phyloP scores from a whole-genome alignment of 2,113 vertebrate genomes.

The Sapajus apella region DNA sequence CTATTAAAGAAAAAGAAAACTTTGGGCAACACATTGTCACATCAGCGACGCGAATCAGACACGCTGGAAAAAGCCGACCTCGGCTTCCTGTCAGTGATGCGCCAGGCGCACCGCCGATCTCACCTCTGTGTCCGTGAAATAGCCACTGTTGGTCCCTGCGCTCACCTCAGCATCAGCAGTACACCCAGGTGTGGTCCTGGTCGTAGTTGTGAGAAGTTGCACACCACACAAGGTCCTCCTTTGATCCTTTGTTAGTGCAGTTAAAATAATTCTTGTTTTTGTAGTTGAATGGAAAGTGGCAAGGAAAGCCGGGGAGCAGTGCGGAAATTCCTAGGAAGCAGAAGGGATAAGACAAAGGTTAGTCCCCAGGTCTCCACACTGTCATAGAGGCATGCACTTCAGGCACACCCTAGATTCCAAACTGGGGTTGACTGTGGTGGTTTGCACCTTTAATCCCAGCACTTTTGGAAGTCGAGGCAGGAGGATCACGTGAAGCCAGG shows the following conservation, averaged over 20 bases:
- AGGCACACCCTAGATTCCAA: not conserved
- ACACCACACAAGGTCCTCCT: slow-evolving; percentile 7
- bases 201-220: slow-evolving; percentile 56
- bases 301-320: not conserved
- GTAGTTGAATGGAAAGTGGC: slow-evolving; percentile 57
- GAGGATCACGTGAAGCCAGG: too few relatives aligned
- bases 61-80: too few relatives aligned
- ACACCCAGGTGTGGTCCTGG: slow-evolving; percentile 54
- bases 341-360: not conserved
- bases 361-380: rapidly evolving
- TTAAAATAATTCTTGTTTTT: slow-evolving; percentile 68
- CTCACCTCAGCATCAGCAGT: slow-evolving; percentile 15
- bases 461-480: too few relatives aligned
- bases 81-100: rapidly evolving
- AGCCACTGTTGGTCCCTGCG: not conserved
- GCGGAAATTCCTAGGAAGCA: slow-evolving; percentile 33
- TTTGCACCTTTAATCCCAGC: too few relatives aligned
- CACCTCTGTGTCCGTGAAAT: not conserved
- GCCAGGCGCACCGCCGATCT: not conserved
- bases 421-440: too few relatives aligned
- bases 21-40: too few relatives aligned
- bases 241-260: slow-evolving; percentile 35
- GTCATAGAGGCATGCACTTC: not conserved
- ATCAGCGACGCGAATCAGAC: not conserved
- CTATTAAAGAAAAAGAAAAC: too few relatives aligned